Conservation (phyloP, 2,113 vertebrate species). For the Aix galericulata region DNA sequence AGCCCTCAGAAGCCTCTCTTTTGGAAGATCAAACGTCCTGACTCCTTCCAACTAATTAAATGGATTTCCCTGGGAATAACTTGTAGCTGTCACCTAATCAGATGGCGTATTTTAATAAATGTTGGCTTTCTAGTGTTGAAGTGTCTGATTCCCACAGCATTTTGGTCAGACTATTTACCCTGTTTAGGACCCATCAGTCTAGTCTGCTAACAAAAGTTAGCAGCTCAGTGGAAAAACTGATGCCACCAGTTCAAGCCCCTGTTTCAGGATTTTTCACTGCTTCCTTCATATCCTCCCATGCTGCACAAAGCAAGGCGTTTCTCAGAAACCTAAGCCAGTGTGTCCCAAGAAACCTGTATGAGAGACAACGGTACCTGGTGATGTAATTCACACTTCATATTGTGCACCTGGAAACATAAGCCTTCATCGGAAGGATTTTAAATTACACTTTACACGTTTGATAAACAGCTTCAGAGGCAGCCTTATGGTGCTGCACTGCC, state of each 20-base stretch:
- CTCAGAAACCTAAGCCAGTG: not conserved
- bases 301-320: not conserved
- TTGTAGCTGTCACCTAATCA: slow-evolving; percentile 29
- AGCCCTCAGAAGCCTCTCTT: not conserved
- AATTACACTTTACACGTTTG: not conserved
- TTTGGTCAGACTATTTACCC: not conserved
- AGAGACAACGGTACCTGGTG: not conserved
- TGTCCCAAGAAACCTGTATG: not conserved
- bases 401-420: not conserved
- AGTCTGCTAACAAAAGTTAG: not conserved
- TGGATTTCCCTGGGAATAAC: slow-evolving; percentile 11
- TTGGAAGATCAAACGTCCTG: slow-evolving; percentile 24
- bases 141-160: not conserved
- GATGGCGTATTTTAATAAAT: not conserved
- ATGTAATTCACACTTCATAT: too few relatives aligned
- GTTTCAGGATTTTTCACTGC: not conserved
- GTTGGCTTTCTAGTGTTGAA: not conserved
- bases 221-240: not conserved
- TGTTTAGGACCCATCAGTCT: not conserved
- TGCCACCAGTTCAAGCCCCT: not conserved
- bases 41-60: slow-evolving; percentile 41
- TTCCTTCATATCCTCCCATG: not conserved
- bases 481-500: not conserved
- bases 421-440: not conserved
- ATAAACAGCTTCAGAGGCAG: not conserved